These are phyloP conservation scores for Brachyopa scutellaris DNA, from an alignment of 2,888 invertebrate species.

Conservation along the genomic window DNA sequence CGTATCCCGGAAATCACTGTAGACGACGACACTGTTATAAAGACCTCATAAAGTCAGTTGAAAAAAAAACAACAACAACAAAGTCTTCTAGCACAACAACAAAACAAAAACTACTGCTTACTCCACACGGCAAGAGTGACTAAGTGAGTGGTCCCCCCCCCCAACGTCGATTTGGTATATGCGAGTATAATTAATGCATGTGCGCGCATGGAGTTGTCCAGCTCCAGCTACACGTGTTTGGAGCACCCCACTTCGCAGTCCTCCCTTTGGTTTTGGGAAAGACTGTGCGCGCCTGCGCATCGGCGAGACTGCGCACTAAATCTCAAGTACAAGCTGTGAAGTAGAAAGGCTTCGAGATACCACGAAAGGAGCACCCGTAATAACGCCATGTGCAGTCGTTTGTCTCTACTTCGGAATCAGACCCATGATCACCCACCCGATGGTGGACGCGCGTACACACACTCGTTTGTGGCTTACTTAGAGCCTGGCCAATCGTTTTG, in stretches of 20 bases:
- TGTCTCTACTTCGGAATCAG: slow-evolving; percentile 35
- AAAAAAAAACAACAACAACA: slow-evolving; percentile 7
- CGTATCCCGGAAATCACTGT: slow-evolving; percentile 68
- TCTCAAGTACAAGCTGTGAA: slow-evolving; percentile 47
- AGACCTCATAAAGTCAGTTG: slow-evolving; percentile 55
- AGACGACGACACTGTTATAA: slow-evolving; percentile 65
- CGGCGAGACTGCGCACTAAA: slow-evolving; percentile 42
- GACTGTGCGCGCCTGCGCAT: slow-evolving; percentile 48
- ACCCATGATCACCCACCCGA: slow-evolving; percentile 57
- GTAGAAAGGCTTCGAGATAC: slow-evolving; percentile 60
- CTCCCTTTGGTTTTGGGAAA: background rate
- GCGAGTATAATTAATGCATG: slow-evolving; percentile 68
- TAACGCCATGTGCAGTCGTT: slow-evolving; percentile 15
- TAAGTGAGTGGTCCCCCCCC: slow-evolving; percentile 66
- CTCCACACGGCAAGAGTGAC: slow-evolving; percentile 40
- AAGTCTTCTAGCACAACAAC: slow-evolving; percentile 21
- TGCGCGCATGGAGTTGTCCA: slow-evolving; percentile 61
- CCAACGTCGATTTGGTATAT: slow-evolving; percentile 18
- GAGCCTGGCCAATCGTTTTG: slow-evolving; percentile 16
- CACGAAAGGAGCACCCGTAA: background rate
- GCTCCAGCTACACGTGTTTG: slow-evolving; percentile 65
- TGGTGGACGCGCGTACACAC: slow-evolving; percentile 31
- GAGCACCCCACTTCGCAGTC: slow-evolving; percentile 20
- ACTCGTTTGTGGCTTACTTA: slow-evolving; percentile 50
- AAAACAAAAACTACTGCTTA: slow-evolving; percentile 11